These are phyloP conservation scores for Phocoena sinus DNA, from an alignment of 2,113 vertebrate species.

Conservation along the genomic window DNA sequence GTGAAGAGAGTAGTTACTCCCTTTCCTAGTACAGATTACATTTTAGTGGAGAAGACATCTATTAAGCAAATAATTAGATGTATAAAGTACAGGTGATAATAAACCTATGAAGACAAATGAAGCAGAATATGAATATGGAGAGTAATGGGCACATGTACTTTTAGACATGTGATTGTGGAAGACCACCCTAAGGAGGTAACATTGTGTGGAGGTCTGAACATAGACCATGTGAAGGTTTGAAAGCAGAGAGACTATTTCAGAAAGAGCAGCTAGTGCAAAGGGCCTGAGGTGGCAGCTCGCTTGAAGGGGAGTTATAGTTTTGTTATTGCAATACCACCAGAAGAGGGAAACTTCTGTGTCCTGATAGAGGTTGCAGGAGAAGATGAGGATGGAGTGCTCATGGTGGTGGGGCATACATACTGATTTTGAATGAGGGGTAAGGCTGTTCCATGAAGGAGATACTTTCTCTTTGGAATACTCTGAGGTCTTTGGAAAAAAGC, in stretches of 20 bases:
- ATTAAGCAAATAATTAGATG: neutral
- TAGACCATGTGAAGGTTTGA: neutral
- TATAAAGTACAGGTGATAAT: neutral
- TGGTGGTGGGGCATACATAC: neutral
- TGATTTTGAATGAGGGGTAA: neutral
- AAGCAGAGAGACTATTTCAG: neutral
- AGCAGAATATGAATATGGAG: neutral
- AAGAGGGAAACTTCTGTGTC: neutral
- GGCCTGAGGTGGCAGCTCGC: neutral
- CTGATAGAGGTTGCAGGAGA: neutral
- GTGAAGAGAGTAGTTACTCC: neutral
- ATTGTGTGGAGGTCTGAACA: neutral
- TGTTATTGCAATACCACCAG: neutral
- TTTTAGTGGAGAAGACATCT: neutral
- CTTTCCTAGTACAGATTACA: neutral
- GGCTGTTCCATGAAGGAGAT: neutral
- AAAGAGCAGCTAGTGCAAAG: neutral
- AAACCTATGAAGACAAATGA: neutral
- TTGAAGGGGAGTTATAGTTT: neutral
- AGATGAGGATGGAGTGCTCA: neutral
- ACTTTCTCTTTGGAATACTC: neutral
- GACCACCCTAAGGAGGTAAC: neutral
- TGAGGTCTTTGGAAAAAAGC: neutral
- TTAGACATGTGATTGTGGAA: too few relatives aligned
- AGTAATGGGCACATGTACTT: neutral